Evolutionary conservation across 2,113 vertebrate genomes (phyloP), one percentile per base, ranked within the genome.

Genomic region (Rafetus swinhoei): DNA sequence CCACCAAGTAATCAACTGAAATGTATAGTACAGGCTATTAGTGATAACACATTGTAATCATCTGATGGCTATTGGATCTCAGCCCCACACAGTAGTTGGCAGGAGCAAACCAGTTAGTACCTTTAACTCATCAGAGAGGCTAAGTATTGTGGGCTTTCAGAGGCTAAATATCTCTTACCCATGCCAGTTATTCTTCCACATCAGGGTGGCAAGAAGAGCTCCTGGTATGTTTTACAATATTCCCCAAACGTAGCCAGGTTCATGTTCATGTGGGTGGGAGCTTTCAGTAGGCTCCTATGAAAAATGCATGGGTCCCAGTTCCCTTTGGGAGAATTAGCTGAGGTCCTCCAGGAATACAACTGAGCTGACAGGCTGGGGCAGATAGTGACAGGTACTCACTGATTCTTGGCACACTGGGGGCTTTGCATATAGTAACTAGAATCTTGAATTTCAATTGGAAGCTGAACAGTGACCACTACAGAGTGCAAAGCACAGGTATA

Each of bases 351-450:
- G 2, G 9, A 39, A 83, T 79, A 56, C 9, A 21, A 65, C 1
- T 7, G 12, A 60, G 14, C 16, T 85, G 3, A 39, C 0, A 0
- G 24, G 39, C 80, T 53, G 50, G 86, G 82, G 2, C 14, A 56
- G 27, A 1, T 54, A 29, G 45, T 0, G 0, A 29, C 35, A 84
- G 81, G 35, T 25, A 76, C 39, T 76, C 22, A 18, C 32, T n/a
- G 35, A 76, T 18, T 45, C 39, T 45, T 45, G 39, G 35, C 39
- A 19, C 10, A 13, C 24, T 45, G 50, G 25, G 79, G 14, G 29
- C 24, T 62, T 1, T 0, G 0, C 12, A 0, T 57, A 1, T 52
- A 76, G 8, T 12, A n/a, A 32, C 0, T 59, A 13, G 10, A 65
- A 81, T 32, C 18, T 94, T 81, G 7, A 79, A 29, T 39, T 91